Conservation (phyloP, 2,888 invertebrate genomes). For the Atherix ibis region DNA sequence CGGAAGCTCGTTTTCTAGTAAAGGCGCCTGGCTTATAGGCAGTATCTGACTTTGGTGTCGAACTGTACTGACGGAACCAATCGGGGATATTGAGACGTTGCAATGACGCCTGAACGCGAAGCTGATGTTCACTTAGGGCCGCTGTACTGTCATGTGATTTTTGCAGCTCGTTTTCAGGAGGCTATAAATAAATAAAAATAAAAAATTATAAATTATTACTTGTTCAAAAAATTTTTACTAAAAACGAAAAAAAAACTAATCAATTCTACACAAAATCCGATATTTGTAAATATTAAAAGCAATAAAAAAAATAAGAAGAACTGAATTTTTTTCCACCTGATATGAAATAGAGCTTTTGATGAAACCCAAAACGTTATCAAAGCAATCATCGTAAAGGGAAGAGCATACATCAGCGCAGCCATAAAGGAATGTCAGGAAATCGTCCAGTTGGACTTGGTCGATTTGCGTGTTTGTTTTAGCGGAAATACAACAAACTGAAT, state of each 20-base stretch:
- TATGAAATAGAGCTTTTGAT: not conserved
- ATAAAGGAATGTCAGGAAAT: conserved; percentile 7
- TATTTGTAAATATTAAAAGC: not conserved
- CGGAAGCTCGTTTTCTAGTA: conserved; percentile 61
- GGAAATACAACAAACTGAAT: conserved; percentile 1
- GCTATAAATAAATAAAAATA: conserved; percentile 41
- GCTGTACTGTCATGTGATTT: conserved; percentile 47
- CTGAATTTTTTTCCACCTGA: not conserved
- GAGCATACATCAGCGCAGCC: conserved; percentile 6
- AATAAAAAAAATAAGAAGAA: not conserved
- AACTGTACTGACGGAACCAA: conserved; percentile 57
- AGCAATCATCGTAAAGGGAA: not conserved
- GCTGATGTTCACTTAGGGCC: conserved; percentile 80
- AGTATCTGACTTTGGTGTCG: conserved; percentile 15
- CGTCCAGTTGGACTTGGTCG: conserved; percentile 6
- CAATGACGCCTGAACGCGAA: conserved; percentile 81
- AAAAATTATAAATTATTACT: not conserved
- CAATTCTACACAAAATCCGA: too few species aligned
- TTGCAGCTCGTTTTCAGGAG: conserved; percentile 87
- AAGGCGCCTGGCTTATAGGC: conserved; percentile 55
- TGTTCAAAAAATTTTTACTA: not conserved
- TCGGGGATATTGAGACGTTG: conserved; percentile 90
- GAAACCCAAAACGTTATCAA: conserved; percentile 1
- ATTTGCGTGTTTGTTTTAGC: conserved; percentile 4
- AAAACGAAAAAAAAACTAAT: not conserved